Conservation (phyloP, 2,888 invertebrate genomes). For the Balanococcus diminutus region DNA sequence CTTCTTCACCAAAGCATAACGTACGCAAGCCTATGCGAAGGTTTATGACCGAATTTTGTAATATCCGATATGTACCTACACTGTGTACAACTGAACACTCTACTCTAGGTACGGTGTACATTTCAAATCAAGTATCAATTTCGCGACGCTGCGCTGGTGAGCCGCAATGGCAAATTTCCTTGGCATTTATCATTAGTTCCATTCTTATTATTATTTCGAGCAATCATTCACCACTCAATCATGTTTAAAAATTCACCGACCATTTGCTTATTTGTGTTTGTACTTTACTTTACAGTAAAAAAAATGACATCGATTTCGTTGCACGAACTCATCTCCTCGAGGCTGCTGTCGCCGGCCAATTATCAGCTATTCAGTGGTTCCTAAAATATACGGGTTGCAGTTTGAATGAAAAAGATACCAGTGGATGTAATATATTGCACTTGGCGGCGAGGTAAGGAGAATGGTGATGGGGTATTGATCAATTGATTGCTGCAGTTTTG, state of each 20-base stretch:
- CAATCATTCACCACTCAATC: constrained; percentile 17
- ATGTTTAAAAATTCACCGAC: not conserved
- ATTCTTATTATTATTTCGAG: constrained; percentile 23
- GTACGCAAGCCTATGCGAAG: not conserved
- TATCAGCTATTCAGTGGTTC: constrained; percentile 25
- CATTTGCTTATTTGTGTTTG: not conserved
- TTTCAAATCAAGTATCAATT: not conserved
- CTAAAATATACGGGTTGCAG: not conserved
- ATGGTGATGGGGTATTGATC: not conserved
- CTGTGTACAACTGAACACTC: no score
- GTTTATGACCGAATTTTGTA: constrained; percentile 28
- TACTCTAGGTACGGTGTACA: not conserved
- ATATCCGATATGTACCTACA: not conserved
- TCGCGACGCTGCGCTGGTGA: not conserved
- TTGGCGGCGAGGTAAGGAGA: not conserved
- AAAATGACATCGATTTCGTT: constrained; percentile 3
- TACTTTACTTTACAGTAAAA: not conserved
- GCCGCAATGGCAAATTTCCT: not conserved
- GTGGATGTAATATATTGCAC: constrained; percentile 18
- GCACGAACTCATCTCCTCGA: not conserved
- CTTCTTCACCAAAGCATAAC: constrained; percentile 36
- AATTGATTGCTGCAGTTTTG: not conserved
- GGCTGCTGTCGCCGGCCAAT: constrained; percentile 31
- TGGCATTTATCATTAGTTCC: constrained; percentile 16
- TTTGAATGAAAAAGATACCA: not conserved